phyloP scores from a whole-genome alignment of 2,113 vertebrate genomes.

The Chunga burmeisteri region DNA sequence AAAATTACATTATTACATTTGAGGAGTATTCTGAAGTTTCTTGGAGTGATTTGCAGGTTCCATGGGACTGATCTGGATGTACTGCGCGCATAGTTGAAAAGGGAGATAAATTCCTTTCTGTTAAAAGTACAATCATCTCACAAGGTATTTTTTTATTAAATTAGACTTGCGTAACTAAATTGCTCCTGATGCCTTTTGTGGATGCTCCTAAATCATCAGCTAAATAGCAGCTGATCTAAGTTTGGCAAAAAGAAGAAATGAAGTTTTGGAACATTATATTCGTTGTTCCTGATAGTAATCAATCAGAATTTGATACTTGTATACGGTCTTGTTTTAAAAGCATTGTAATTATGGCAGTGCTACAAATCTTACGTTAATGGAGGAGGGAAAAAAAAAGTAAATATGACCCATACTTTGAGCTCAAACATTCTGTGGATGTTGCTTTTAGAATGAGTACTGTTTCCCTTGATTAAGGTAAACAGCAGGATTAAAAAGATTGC shows the following conservation, averaged over 20 bases:
- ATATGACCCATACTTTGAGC: not conserved
- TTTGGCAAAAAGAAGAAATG: not conserved
- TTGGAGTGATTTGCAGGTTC: not conserved
- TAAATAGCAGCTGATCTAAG: not conserved
- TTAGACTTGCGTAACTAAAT: slow-evolving; percentile 9
- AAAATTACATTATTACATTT: not conserved
- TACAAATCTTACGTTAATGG: not conserved
- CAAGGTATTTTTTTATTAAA: slow-evolving; percentile 23
- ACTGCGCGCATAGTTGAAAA: not conserved
- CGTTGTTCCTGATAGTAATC: not conserved
- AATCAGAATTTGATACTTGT: not conserved
- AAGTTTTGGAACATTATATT: not conserved
- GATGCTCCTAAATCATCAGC: slow-evolving; percentile 12
- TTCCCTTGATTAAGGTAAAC: not conserved
- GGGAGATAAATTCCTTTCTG: slow-evolving; percentile 14
- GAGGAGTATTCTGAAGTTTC: not conserved
- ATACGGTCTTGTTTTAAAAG: not conserved
- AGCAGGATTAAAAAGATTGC: not conserved
- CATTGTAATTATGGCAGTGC: not conserved
- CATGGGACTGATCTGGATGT: not conserved
- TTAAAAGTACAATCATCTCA: not conserved
- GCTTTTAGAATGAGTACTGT: not conserved
- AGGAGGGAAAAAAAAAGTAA: not conserved
- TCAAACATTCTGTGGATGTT: not conserved
- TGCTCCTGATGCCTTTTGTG: slow-evolving; percentile 36